These are phyloP conservation scores for Solea senegalensis DNA, from an alignment of 2,113 vertebrate genomes.

Conservation along the genomic window DNA sequence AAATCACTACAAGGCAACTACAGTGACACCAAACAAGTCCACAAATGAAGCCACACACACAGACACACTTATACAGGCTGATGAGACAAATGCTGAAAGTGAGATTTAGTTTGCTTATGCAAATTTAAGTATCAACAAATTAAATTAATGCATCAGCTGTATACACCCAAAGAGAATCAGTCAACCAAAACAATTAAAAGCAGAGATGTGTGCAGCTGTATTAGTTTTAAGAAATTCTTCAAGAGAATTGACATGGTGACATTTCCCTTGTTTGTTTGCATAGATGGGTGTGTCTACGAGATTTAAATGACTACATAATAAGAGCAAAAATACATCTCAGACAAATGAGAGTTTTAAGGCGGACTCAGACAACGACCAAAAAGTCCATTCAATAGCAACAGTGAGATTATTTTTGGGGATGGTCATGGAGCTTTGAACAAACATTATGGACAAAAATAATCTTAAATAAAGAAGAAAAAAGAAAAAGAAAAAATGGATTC, in stretches of 20 bases:
- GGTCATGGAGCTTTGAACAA: neutral
- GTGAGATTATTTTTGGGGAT: neutral
- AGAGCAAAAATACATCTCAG: too few relatives aligned
- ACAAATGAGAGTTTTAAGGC: too few relatives aligned
- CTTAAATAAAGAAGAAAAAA: neutral
- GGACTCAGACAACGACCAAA: too few relatives aligned
- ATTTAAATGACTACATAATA: too few relatives aligned
- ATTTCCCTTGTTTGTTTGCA: neutral
- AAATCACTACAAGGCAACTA: slow-evolving; percentile 22
- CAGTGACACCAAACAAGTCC: neutral
- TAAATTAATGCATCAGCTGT: neutral
- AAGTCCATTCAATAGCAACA: slow-evolving; percentile 1
- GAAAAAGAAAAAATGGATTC: neutral
- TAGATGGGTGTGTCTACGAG: neutral
- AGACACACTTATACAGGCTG: neutral
- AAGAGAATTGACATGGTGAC: neutral
- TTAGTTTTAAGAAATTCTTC: neutral
- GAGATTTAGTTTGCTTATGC: neutral
- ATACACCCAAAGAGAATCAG: neutral
- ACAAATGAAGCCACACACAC: neutral
- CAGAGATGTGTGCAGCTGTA: too few relatives aligned
- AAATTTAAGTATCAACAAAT: neutral
- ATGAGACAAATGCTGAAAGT: neutral
- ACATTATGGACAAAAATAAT: neutral
- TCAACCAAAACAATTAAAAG: neutral